A percentile compares a stretch with the other conserved stretches of the same genome.
These are phyloP conservation scores for Aphidius ervi DNA, from an alignment of 1,140 invertebrate genomes.

Conservation along the genomic window DNA sequence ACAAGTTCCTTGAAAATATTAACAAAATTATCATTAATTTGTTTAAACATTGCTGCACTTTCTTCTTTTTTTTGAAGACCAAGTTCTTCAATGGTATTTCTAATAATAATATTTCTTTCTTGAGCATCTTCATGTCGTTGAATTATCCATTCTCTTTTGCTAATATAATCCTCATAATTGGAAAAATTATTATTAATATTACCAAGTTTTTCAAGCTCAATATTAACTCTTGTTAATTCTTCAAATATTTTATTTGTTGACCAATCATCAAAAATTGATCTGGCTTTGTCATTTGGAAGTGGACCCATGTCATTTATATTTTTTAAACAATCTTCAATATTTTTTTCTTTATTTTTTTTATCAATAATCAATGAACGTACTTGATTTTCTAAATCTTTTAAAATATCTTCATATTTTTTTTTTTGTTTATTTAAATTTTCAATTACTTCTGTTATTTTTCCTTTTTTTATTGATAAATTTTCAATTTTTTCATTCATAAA, in stretches of 20 bases:
- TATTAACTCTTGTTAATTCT: conserved; percentile 78
- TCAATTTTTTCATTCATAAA: too few relatives aligned
- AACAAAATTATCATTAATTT: conserved; percentile 94
- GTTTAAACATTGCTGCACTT: conserved; percentile 97
- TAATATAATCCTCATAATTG: too few relatives aligned
- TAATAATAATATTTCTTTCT: conserved; percentile 52
- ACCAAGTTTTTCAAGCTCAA: conserved; percentile 67
- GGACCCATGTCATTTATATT: conserved; percentile 96
- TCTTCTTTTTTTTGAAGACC: conserved; percentile 91
- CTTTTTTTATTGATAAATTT: too few relatives aligned
- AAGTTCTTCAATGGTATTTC: too few relatives aligned
- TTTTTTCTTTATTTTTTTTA: too few relatives aligned
- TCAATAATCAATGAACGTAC: too few relatives aligned
- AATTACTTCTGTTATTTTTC: too few relatives aligned
- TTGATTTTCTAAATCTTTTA: too few relatives aligned
- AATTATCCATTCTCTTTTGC: conserved; percentile 61
- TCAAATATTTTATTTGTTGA: conserved; percentile 96
- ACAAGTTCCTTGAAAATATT: conserved; percentile 98
- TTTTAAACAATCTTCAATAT: conserved; percentile 66
- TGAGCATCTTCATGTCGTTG: conserved; percentile 92
- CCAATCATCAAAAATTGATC: conserved; percentile 99
- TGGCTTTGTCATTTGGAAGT: conserved; percentile 98
- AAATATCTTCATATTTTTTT: too few relatives aligned
- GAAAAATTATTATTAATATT: conserved; percentile 63
- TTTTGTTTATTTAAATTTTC: too few relatives aligned